Evolutionary conservation across 2,888 invertebrate genomes (phyloP).

Genomic region (Polylopha cassiicola): DNA sequence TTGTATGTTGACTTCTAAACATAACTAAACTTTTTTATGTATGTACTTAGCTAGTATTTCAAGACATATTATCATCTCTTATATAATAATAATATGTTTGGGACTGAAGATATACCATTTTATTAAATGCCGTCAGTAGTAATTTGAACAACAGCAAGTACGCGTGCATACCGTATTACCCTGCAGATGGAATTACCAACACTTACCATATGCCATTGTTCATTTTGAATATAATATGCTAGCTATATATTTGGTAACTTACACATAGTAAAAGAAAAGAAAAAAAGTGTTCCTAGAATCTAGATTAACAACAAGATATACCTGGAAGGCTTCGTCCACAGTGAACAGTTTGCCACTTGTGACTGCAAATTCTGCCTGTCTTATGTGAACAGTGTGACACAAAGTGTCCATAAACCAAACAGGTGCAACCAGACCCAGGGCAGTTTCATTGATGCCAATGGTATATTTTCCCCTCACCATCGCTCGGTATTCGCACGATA

Average conservation of each 20-base stretch:
- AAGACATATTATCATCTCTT: too few species aligned
- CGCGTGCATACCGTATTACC: too few species aligned
- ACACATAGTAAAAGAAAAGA: background rate
- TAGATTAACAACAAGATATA: constrained; percentile 16
- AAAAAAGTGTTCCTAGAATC: background rate
- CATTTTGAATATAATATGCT: too few species aligned
- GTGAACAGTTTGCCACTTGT: constrained; percentile 81
- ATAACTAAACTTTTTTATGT: too few species aligned
- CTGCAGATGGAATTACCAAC: too few species aligned
- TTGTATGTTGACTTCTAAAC: too few species aligned
- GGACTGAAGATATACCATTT: too few species aligned
- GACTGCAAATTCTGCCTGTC: constrained; percentile 82
- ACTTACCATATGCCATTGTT: too few species aligned
- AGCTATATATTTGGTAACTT: background rate
- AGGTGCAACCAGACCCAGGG: constrained; percentile 83
- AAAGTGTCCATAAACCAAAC: constrained; percentile 77
- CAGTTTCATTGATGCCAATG: constrained; percentile 88
- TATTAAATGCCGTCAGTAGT: too few species aligned
- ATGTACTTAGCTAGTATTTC: too few species aligned
- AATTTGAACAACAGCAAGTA: too few species aligned
- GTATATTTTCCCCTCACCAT: constrained; percentile 62
- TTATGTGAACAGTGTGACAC: constrained; percentile 71
- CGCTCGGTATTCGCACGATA: constrained; percentile 81
- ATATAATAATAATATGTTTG: too few species aligned
- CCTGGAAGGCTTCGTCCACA: constrained; percentile 81